Evolutionary conservation across 2,113 vertebrate species (phyloP).

Genomic region (Gobiocypris rarus): DNA sequence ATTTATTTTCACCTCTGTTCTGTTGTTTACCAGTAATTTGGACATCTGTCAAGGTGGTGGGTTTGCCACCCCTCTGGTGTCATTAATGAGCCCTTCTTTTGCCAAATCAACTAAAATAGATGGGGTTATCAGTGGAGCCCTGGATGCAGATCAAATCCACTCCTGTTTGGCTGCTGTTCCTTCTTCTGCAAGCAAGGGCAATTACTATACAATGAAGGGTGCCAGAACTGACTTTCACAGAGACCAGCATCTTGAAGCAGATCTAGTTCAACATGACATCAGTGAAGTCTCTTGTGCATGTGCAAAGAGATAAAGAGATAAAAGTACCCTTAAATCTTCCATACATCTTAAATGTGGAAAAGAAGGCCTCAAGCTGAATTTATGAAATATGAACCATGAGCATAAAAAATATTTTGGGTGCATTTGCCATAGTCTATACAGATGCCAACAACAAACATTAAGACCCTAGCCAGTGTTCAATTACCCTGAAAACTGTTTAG

Average conservation of each 20-base stretch:
- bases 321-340: neutral
- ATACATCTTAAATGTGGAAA: neutral
- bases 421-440: neutral
- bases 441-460: neutral
- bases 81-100: slow-evolving; percentile 61
- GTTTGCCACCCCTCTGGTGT: slow-evolving; percentile 65
- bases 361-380: neutral
- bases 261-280: neutral
- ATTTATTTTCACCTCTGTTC: slow-evolving; percentile 60
- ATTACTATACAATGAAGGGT: slow-evolving; percentile 57
- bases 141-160: slow-evolving; percentile 56
- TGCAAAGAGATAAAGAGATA: slow-evolving; percentile 16
- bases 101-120: slow-evolving; percentile 66
- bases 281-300: neutral
- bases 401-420: neutral
- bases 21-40: slow-evolving; percentile 72
- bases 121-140: slow-evolving; percentile 54
- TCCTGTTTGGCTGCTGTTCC: slow-evolving; percentile 54
- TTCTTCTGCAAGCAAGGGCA: slow-evolving; percentile 50
- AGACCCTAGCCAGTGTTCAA: neutral
- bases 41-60: slow-evolving; percentile 72
- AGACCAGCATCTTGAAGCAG: neutral
- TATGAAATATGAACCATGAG: neutral
- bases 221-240: slow-evolving; percentile 3
- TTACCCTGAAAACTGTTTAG: neutral